Conservation (phyloP, 2,113 vertebrate species). For the Montifringilla adamsi region DNA sequence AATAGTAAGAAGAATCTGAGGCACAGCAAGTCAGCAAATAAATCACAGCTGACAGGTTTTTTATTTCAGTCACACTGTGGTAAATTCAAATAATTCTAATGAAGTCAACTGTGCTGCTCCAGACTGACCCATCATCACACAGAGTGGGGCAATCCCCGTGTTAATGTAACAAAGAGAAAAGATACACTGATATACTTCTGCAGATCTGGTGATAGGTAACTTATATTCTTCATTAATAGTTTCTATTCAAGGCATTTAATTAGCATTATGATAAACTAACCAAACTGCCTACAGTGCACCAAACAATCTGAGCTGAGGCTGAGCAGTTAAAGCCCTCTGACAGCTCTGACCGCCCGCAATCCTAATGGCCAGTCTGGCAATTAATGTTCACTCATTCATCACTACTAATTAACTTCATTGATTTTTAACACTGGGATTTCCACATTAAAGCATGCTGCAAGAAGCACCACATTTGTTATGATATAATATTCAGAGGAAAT, state of each 20-base stretch:
- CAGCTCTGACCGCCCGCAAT: conserved; percentile 62
- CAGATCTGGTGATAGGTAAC: background rate
- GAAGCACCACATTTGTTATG: conserved; percentile 16
- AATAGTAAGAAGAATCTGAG: background rate
- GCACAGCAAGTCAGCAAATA: background rate
- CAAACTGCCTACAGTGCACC: background rate
- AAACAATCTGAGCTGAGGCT: conserved; percentile 16
- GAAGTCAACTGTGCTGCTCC: background rate
- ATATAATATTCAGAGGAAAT: conserved; percentile 36
- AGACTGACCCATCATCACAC: background rate
- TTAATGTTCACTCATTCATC: conserved; percentile 82
- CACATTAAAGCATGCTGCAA: conserved; percentile 18
- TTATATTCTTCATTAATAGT: background rate
- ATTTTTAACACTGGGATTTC: conserved; percentile 68
- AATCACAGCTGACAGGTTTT: conserved; percentile 1
- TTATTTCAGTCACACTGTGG: background rate
- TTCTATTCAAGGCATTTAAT: conserved; percentile 6
- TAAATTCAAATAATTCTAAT: conserved; percentile 16
- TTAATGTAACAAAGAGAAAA: background rate
- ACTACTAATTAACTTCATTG: conserved; percentile 90
- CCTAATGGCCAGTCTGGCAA: conserved; percentile 64
- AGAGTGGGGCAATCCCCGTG: rapidly evolving
- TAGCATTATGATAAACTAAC: background rate
- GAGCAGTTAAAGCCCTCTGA: background rate
- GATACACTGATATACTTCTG: background rate